Evolutionary conservation across 2,797 vertebrate species (phyloP).

Genomic region (Lithobates sylvaticus): DNA sequence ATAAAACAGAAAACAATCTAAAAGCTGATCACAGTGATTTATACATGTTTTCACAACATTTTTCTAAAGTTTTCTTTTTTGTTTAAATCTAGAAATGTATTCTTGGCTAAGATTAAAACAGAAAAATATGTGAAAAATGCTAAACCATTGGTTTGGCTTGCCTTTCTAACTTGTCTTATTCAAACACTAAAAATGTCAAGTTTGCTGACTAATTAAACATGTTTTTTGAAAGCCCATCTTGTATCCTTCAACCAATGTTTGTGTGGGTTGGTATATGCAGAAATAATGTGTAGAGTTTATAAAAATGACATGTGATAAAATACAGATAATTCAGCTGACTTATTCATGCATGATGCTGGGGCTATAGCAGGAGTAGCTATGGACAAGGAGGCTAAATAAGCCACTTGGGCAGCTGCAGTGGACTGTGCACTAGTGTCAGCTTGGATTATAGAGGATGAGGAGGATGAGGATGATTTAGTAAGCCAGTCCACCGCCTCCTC

Average conservation of each 20-base stretch:
- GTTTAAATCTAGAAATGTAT: background rate
- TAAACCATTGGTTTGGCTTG: slow-evolving; percentile 71
- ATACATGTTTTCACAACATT: background rate
- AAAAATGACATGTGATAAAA: too few species aligned
- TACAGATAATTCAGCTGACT: too few species aligned
- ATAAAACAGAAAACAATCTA: too few species aligned
- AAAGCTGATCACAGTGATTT: background rate
- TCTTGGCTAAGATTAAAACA: background rate
- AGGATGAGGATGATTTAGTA: too few species aligned
- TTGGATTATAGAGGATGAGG: too few species aligned
- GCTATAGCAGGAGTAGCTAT: too few species aligned
- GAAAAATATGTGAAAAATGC: slow-evolving; percentile 7
- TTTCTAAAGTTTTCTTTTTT: background rate
- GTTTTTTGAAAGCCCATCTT: slow-evolving; percentile 73
- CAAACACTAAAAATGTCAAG: slow-evolving; percentile 85
- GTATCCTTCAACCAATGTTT: slow-evolving; percentile 68
- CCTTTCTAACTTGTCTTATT: slow-evolving; percentile 70
- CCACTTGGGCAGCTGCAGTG: too few species aligned
- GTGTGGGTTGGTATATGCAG: background rate
- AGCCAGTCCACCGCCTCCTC: too few species aligned
- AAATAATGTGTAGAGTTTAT: too few species aligned
- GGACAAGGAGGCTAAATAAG: too few species aligned
- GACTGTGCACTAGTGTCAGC: too few species aligned
- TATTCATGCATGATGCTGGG: too few species aligned
- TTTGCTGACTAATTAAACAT: slow-evolving; percentile 86